Conservation (phyloP, 1,140 invertebrate genomes). For the Antheraea pernyi region DNA sequence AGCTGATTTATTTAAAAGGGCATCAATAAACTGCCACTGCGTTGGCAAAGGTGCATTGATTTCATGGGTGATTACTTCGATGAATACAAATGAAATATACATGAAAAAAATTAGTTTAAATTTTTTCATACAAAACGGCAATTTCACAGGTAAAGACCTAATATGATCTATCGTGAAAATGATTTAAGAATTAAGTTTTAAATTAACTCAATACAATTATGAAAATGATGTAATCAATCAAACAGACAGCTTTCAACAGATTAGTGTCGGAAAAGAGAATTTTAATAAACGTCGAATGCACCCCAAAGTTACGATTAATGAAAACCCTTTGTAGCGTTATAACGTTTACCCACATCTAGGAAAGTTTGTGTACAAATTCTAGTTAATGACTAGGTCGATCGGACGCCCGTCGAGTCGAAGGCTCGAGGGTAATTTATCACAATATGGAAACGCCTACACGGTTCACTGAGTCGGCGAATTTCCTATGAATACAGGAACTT, state of each 20-base stretch:
- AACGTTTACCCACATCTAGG: conserved; percentile 42
- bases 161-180: too few species aligned
- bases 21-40: too few species aligned
- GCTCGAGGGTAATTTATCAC: conserved; percentile 55
- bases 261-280: background rate
- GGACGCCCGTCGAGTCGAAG: conserved; percentile 27
- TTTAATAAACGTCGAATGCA: conserved; percentile 23
- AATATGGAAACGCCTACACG: conserved; percentile 37
- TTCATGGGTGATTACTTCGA: too few species aligned
- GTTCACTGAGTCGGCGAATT: conserved; percentile 41
- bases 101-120: too few species aligned
- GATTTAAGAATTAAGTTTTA: background rate
- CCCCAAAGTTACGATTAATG: conserved; percentile 10
- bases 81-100: too few species aligned
- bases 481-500: conserved; percentile 13
- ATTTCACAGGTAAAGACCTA: too few species aligned
- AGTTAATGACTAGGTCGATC: conserved; percentile 56
- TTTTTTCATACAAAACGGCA: too few species aligned
- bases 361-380: conserved; percentile 50
- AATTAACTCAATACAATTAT: background rate
- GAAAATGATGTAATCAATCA: background rate
- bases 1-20: too few species aligned
- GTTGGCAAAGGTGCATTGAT: too few species aligned
- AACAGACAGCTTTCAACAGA: conserved; percentile 1
- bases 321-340: conserved; percentile 10